Base-by-base conservation (phyloP, 2,797 vertebrate genomes). In the Aldrovandia affinis region DNA sequence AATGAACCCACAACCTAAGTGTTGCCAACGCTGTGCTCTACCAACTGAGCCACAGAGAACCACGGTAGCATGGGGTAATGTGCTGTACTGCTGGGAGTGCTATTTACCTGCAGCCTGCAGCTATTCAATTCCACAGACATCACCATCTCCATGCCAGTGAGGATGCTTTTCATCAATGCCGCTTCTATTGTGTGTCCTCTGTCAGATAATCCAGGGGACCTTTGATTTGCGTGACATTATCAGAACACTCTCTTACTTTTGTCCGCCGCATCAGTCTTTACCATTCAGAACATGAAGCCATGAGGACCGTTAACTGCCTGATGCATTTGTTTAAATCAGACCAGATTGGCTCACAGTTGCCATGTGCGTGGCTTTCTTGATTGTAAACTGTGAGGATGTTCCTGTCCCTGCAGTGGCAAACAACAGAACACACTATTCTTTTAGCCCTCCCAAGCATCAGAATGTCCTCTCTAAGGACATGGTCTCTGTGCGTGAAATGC, bases 211-310 rank as follows among this genome's bases (percentile, higher is more conserved):
- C 30, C 39, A 54, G 28, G 22, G 25, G 10, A 7, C 36, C 20
- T 75, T 84, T 84, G 18, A 63, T 83, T 79, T 79, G 59, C 57
- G n/a, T 84, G 44, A 52, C 78, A 68, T 39, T 50, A 84, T 80
- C 77, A 9, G 33, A 77, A 25, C 68, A 59, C 47, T 55, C 82
- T 39, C 47, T 33, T 47, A 78, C 33, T 78, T 57, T 73, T 30
- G 15, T 2, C 63, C 20, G 63, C 63, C 20, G 9, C 15, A 1
- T 33, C n/a, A 57, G 55, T 20, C 55, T 20, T 57, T 14, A 2
- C 55, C 55, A 14, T 20, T 57, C 5, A 57, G 55, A 20, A 20
- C 18, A 57, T 8, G 18, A 57, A 57, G 2, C 55, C 18, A 12
- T 52, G 4, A 52, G 50, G 4, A 52, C 50, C 4, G 50, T 4